These are phyloP conservation scores for Sinelater perroti DNA, from an alignment of 2,888 invertebrate species.

Conservation along the genomic window DNA sequence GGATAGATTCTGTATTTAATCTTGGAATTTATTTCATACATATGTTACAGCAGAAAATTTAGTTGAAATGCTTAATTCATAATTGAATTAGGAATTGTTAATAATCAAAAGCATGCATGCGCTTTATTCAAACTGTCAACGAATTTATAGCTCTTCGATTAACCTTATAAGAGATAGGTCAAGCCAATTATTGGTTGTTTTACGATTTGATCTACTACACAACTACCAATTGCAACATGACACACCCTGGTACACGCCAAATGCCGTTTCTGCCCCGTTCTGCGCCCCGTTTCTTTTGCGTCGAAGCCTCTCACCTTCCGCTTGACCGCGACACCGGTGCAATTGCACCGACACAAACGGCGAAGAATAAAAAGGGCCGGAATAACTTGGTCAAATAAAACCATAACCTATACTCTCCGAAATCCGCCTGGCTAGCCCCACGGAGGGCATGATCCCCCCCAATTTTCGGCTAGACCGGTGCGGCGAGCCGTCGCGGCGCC, in stretches of 20 bases:
- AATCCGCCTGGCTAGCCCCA: slow-evolving; percentile 9
- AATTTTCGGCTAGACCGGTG: neutral
- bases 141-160: slow-evolving; percentile 44
- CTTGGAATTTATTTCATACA: no score
- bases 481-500: neutral
- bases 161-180: slow-evolving; percentile 51
- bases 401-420: slow-evolving; percentile 52
- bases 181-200: slow-evolving; percentile 45
- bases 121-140: slow-evolving; percentile 23
- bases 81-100: slow-evolving; percentile 3
- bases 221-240: slow-evolving; percentile 42
- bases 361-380: slow-evolving; percentile 45
- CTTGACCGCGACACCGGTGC: neutral
- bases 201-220: slow-evolving; percentile 44
- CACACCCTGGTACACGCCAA: no score
- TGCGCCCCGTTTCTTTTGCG: no score
- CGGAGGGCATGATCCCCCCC: slow-evolving; percentile 4
- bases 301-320: neutral
- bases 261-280: no score
- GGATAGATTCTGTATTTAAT: no score
- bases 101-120: no score
- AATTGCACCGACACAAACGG: slow-evolving; percentile 35
- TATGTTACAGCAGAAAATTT: no score
- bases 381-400: slow-evolving; percentile 54
- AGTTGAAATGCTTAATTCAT: neutral